phyloP scores from a whole-genome alignment of 1,140 invertebrate genomes.

The Ips nitidus region DNA sequence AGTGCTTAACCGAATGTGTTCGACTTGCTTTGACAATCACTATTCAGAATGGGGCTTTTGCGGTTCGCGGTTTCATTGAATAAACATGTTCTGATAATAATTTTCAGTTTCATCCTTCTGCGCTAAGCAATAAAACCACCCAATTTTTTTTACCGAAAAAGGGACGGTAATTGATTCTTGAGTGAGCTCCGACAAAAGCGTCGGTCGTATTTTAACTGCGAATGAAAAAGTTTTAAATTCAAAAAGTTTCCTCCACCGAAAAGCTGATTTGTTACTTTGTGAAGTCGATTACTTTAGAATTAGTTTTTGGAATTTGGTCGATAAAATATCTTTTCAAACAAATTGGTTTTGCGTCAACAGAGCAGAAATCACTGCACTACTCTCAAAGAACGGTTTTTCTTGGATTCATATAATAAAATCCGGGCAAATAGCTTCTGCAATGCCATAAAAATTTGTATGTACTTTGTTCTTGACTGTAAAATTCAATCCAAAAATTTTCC shows the following conservation, averaged over 20 bases:
- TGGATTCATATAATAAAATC: background rate
- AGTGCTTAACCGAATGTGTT: conserved; percentile 5
- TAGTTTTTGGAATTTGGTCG: conserved; percentile 31
- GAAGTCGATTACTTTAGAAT: conserved; percentile 34
- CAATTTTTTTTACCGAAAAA: conserved; percentile 14
- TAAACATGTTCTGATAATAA: background rate
- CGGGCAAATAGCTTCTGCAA: conserved; percentile 7
- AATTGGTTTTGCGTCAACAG: conserved; percentile 30
- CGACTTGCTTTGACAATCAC: conserved; percentile 8
- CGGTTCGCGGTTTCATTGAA: background rate
- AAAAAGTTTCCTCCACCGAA: conserved; percentile 28
- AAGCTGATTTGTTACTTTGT: conserved; percentile 34
- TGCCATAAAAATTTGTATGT: background rate
- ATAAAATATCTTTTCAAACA: conserved; percentile 30
- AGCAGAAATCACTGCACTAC: conserved; percentile 11
- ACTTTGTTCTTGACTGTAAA: too few species aligned
- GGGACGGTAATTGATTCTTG: conserved; percentile 28
- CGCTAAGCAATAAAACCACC: conserved; percentile 7
- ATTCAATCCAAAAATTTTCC: too few species aligned
- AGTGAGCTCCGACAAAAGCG: conserved; percentile 23
- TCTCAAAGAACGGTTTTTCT: conserved; percentile 9
- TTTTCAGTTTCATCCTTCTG: background rate
- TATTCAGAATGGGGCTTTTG: conserved; percentile 10
- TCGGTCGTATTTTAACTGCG: conserved; percentile 31
- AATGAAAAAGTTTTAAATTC: conserved; percentile 36